Evolutionary conservation across 2,113 vertebrate genomes (phyloP).

Genomic region (Pteruthius melanotis): DNA sequence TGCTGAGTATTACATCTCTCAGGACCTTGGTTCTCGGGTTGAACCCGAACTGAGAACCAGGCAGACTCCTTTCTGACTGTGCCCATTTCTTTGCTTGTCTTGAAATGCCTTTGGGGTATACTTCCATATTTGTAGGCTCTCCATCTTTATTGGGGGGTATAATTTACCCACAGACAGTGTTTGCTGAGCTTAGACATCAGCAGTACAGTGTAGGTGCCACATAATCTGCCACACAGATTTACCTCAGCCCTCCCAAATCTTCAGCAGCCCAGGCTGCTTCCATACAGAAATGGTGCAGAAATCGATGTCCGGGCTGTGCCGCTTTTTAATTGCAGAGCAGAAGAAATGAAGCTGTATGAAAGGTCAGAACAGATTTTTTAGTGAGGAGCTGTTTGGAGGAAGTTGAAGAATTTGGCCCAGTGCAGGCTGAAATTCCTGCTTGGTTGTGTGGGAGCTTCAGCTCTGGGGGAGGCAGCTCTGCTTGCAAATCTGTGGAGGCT

Average conservation of each 20-base stretch:
- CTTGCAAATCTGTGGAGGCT: neutral
- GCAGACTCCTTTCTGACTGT: neutral
- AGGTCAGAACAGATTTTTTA: constrained; percentile 16
- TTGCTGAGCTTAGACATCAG: neutral
- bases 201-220: neutral
- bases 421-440: constrained; percentile 9
- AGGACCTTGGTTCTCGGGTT: neutral
- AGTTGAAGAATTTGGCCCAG: constrained; percentile 48
- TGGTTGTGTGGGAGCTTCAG: constrained; percentile 29
- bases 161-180: neutral
- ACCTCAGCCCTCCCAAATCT: neutral
- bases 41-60: neutral
- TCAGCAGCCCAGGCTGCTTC: neutral
- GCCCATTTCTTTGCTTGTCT: neutral
- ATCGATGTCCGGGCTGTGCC: fast-evolving
- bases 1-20: neutral
- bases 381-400: constrained; percentile 15
- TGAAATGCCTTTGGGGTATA: neutral
- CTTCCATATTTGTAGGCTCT: neutral
- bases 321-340: fast-evolving
- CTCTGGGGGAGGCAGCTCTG: neutral
- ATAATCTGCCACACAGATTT: too few relatives aligned
- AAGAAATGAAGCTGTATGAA: neutral
- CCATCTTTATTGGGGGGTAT: fast-evolving
- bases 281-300: neutral